These are phyloP conservation scores for Argentina silus DNA, from an alignment of 2,797 vertebrate species.

Conservation along the genomic window DNA sequence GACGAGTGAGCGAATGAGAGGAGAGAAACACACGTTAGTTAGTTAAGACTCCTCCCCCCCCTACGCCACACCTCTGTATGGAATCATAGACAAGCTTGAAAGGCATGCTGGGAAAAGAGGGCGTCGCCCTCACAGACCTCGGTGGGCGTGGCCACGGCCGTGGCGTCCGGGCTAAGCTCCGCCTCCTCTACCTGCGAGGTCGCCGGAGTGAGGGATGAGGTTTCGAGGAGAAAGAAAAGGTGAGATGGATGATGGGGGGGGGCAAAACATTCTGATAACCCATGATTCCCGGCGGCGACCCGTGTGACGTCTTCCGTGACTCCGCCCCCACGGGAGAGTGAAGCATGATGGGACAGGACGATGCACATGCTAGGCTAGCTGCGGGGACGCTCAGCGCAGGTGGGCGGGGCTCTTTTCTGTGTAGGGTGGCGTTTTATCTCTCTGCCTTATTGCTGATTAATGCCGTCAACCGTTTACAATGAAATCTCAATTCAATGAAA, in stretches of 20 bases:
- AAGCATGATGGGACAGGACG: slow-evolving; percentile 4
- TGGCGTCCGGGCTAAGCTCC: slow-evolving; percentile 73
- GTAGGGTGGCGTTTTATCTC: no score
- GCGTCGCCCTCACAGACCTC: slow-evolving; percentile 84
- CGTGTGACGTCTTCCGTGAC: slow-evolving; percentile 21
- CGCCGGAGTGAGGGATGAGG: slow-evolving; percentile 67
- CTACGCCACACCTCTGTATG: neutral
- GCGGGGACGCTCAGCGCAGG: neutral
- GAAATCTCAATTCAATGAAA: no score
- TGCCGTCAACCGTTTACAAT: no score
- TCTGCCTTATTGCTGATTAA: no score
- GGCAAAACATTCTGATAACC: slow-evolving; percentile 51
- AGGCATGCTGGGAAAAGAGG: slow-evolving; percentile 62
- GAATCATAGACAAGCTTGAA: slow-evolving; percentile 14
- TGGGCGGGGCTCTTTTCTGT: neutral
- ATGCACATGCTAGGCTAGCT: slow-evolving; percentile 23
- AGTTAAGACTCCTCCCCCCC: neutral
- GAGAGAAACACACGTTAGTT: slow-evolving; percentile 67
- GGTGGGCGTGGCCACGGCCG: slow-evolving; percentile 60
- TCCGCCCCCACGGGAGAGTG: slow-evolving; percentile 11
- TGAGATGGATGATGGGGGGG: slow-evolving; percentile 83
- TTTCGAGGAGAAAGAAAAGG: slow-evolving; percentile 64
- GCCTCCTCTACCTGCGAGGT: slow-evolving; percentile 80
- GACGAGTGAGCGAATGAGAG: slow-evolving; percentile 20
- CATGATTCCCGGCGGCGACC: slow-evolving; percentile 34